Conservation (phyloP, 2,113 vertebrate genomes). For the Menidia beryllina region DNA sequence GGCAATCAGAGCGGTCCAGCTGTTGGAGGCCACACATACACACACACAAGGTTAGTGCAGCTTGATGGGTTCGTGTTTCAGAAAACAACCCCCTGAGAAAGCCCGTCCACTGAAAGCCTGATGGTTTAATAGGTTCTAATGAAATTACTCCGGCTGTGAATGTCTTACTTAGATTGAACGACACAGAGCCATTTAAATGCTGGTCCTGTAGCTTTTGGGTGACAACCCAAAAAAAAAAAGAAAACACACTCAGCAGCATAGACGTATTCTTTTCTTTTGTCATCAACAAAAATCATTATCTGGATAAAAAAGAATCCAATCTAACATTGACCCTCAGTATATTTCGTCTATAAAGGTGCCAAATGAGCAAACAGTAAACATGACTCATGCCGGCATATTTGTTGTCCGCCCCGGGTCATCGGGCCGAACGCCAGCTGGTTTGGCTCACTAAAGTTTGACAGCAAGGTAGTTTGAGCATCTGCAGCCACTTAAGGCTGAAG, state of each 20-base stretch:
- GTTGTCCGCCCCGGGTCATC: background rate
- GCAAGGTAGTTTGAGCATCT: conserved; percentile 23
- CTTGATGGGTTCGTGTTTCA: conserved; percentile 47
- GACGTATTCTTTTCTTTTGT: no score
- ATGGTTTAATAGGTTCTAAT: conserved; percentile 64
- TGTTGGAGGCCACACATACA: conserved; percentile 43
- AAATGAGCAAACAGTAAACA: background rate
- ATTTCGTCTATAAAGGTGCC: no score
- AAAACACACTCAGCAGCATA: background rate
- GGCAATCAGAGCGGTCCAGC: conserved; percentile 51
- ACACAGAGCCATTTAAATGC: conserved; percentile 53
- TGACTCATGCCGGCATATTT: background rate
- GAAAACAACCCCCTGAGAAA: conserved; percentile 52
- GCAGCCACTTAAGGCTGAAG: conserved; percentile 33
- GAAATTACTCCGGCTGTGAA: conserved; percentile 52
- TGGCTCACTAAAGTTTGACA: conserved; percentile 34
- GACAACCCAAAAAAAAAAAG: background rate
- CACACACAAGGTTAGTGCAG: conserved; percentile 29
- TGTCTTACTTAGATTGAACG: conserved; percentile 29
- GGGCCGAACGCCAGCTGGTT: conserved; percentile 13
- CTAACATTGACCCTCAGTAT: background rate
- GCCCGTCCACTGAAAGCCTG: conserved; percentile 40
- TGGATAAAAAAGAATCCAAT: background rate
- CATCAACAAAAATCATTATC: background rate
- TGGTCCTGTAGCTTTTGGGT: conserved; percentile 26